Evolutionary conservation across 2,797 vertebrate species (phyloP), one percentile per base, ranked within the genome.

Genomic region (Leuciscus waleckii): DNA sequence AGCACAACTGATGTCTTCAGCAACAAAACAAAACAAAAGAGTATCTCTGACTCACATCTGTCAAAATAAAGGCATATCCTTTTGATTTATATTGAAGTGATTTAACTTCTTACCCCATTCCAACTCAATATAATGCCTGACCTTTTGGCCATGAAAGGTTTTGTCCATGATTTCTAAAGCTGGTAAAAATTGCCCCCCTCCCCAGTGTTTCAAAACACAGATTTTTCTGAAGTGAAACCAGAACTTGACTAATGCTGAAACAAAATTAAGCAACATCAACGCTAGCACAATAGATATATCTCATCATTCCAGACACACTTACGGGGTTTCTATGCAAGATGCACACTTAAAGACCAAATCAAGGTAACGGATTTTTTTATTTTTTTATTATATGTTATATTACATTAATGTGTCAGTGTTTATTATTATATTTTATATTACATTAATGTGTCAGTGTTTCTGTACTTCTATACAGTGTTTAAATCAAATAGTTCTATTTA

Each of bases 221-320:
- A 89, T 90, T 93, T 95, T 94, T 95, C 87, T 94, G 95, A 96
- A 96, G 94, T 95, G 95, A 96, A 96, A 96, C 93, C 68, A 93
- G 94, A 96, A 94, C 94, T 96, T 95, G 90, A 86, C 94, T 88
- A 94, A 95, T 91, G 93, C 79, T 94, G 94, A 96, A 95, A 95
- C 91, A 90, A 82, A 85, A 87, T 95, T 93, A 91, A 82, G 94
- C 92, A 96, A 96, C 63, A 90, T 85, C 43, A 82, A 84, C 86
- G 77, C 68, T 23, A 88, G 46, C 61, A 65, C 83, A 81, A 54
- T 73, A 88, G 74, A 87, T 88, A 87, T 79, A 83, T 56, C 61
- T 83, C 76, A 46, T 51, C 41, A 80, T 82, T 69, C 79, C 81
- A 80, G 46, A 74, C 68, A 86, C 54, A 68, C 39, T 49, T 43